Base-by-base conservation (phyloP, 2,797 vertebrate genomes). In the Pseudopleuronectes americanus region DNA sequence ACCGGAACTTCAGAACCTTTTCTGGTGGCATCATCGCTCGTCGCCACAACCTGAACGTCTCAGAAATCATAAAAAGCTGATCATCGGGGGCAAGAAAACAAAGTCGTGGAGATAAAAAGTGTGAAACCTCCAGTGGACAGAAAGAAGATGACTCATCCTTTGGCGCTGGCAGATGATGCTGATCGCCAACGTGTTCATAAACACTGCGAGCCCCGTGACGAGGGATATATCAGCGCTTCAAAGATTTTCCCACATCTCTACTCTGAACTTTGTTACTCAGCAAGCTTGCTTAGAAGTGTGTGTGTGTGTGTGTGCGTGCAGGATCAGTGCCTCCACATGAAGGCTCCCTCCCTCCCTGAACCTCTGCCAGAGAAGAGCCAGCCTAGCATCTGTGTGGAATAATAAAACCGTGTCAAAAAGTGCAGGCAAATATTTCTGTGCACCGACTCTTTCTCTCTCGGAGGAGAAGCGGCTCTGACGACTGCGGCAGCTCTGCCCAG, bases 401-500 rank as follows among this genome's bases (percentile, higher is more conserved):
- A 78, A 84, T 85, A 85, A 86, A 87, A 81, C 17, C n/a, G 54
- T 85, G 87, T 79, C 78, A 85, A 76, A 88, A 83, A 83, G 74
- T 67, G 70, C 61, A 79, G 77, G 68, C 79, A 84, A 87, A 80
- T 84, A 81, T 77, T 87, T 78, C 78, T 80, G 77, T 69, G 33
- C 66, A 51, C 38, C 51, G 24, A 51, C n/a, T 2, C 45, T 17
- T 57, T 2, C 45, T 17, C 59, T 60, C 59, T 81, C 78, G 67
- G 63, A 52, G 28, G 75, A 65, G 76, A 84, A 66, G 21, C 13
- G 4, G 59, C 76, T 68, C 64, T 51, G 61, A 73, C 66, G 67
- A 36, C 81, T 64, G 76, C 76, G 63, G 74, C 51, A 45, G 54
- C 28, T 0, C 54, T 64, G 67, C 64, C n/a, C 62, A 76, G 58